A percentile compares a stretch with the other conserved stretches of the same genome.
Evolutionary conservation across 1,140 invertebrate species (phyloP).

Genomic region (Cyclina sinensis): DNA sequence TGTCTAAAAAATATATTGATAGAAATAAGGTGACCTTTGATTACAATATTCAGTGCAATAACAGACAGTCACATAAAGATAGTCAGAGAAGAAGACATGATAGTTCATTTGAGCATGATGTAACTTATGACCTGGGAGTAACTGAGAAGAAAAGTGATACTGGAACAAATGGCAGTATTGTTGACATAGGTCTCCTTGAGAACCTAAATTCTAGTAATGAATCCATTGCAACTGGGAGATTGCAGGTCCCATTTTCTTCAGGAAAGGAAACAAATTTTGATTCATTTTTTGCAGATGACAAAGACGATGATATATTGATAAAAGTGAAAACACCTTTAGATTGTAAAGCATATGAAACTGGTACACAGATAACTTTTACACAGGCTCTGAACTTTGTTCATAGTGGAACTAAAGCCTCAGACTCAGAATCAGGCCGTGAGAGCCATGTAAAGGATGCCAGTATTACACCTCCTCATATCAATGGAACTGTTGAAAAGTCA

Average conservation of each 20-base stretch:
- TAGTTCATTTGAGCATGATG: no score
- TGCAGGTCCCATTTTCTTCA: background rate
- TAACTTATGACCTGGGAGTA: no score
- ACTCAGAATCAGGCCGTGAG: background rate
- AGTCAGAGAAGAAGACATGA: background rate
- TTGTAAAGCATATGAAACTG: background rate
- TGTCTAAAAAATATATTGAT: no score
- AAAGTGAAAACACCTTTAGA: background rate
- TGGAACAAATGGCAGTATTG: background rate
- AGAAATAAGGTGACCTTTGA: no score
- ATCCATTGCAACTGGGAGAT: background rate
- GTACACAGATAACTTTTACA: constrained; percentile 63
- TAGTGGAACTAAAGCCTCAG: background rate
- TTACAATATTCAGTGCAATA: no score
- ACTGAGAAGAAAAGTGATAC: no score
- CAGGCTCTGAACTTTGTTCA: constrained; percentile 61
- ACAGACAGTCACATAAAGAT: background rate
- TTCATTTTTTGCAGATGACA: constrained; percentile 16
- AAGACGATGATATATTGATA: constrained; percentile 31
- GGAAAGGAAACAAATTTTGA: background rate
- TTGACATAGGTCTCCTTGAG: background rate
- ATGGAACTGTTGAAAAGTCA: background rate
- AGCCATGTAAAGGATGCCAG: background rate
- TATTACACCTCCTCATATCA: background rate
- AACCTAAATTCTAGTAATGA: background rate